Evolutionary conservation across 2,888 invertebrate species (phyloP).

Genomic region (Molorchus minor): DNA sequence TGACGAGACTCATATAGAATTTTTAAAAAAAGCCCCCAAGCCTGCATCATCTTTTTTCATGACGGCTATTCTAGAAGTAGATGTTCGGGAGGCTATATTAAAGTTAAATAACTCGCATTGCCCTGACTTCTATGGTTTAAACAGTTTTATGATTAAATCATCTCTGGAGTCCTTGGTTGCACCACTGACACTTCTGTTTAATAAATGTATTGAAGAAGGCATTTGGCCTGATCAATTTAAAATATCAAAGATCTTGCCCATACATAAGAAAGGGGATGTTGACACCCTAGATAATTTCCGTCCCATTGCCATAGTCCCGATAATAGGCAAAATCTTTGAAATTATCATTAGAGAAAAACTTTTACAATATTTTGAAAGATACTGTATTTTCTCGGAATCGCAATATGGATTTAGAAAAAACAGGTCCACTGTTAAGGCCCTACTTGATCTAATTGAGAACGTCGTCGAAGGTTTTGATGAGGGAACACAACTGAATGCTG

Average conservation of each 20-base stretch:
- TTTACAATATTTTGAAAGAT: background rate
- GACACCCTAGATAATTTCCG: background rate
- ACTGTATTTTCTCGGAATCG: background rate
- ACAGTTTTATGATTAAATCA: constrained; percentile 3
- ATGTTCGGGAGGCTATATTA: background rate
- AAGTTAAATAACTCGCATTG: background rate
- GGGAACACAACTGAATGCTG: too few species aligned
- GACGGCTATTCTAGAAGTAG: background rate
- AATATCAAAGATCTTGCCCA: background rate
- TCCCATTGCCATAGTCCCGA: too few species aligned
- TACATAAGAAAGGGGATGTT: background rate
- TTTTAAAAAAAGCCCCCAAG: background rate
- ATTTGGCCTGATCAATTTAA: background rate
- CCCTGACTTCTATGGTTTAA: constrained; percentile 1
- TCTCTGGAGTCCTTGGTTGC: background rate
- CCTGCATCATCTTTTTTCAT: too few species aligned
- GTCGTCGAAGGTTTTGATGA: too few species aligned
- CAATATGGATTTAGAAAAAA: constrained; percentile 5
- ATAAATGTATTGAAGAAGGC: background rate
- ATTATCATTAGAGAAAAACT: background rate
- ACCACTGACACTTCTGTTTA: background rate
- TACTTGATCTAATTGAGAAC: background rate
- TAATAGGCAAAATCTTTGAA: constrained; percentile 4
- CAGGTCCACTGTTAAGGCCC: background rate
- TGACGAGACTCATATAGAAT: background rate